These are phyloP conservation scores for Dione vanillae DNA, from an alignment of 2,888 invertebrate species.

Conservation along the genomic window DNA sequence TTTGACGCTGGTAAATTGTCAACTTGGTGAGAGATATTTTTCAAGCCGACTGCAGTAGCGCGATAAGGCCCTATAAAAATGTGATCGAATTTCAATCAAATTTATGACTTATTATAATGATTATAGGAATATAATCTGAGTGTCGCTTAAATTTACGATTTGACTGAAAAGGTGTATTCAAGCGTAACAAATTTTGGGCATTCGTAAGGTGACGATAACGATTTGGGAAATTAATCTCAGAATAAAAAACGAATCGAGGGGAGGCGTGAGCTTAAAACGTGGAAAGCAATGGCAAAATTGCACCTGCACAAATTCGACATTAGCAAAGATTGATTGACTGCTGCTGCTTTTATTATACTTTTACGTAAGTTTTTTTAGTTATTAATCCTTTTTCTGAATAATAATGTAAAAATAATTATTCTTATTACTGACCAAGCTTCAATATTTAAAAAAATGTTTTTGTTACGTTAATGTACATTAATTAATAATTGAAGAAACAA, in stretches of 20 bases:
- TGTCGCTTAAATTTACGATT: slow-evolving; percentile 80
- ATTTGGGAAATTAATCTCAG: slow-evolving; percentile 79
- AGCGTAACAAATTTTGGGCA: slow-evolving; percentile 80
- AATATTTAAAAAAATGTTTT: too few species aligned
- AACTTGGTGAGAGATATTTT: slow-evolving; percentile 72
- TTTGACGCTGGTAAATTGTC: slow-evolving; percentile 66
- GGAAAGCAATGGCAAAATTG: slow-evolving; percentile 40
- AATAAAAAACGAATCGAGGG: slow-evolving; percentile 64
- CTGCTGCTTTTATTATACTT: background rate
- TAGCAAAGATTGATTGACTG: background rate
- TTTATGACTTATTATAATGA: slow-evolving; percentile 84
- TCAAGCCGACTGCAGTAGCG: slow-evolving; percentile 79
- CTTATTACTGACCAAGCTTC: too few species aligned
- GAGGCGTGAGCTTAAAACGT: slow-evolving; percentile 39
- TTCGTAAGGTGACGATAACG: slow-evolving; percentile 82
- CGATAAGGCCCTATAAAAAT: slow-evolving; percentile 80
- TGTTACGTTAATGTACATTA: too few species aligned
- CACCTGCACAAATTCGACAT: slow-evolving; percentile 23
- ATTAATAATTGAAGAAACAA: too few species aligned
- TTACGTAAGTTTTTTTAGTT: background rate
- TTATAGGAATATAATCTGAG: slow-evolving; percentile 81
- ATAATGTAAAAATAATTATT: too few species aligned
- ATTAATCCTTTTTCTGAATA: background rate
- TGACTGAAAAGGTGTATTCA: slow-evolving; percentile 82
- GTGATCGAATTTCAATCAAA: slow-evolving; percentile 84